Conservation (phyloP, 2,113 vertebrate genomes). For the Acrocephalus arundinaceus region DNA sequence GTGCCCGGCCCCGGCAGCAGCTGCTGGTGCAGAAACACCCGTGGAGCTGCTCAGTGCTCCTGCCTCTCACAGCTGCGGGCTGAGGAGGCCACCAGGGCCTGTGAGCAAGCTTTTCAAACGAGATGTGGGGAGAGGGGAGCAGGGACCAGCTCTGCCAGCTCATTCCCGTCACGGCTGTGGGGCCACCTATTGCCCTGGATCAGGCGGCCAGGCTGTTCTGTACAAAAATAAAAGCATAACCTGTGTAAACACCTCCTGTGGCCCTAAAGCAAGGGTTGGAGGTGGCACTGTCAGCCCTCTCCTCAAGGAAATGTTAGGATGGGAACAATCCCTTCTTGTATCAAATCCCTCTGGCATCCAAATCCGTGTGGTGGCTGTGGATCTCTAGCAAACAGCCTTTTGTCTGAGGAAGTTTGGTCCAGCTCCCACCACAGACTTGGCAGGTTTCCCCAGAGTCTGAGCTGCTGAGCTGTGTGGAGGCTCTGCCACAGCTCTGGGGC, state of each 20-base stretch:
- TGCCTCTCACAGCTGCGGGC: not conserved
- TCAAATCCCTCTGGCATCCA: not conserved
- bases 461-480: not conserved
- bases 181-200: no score
- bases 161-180: rapidly evolving
- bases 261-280: not conserved
- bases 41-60: not conserved
- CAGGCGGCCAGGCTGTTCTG: not conserved
- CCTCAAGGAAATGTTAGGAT: rapidly evolving
- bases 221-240: not conserved
- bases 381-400: not conserved
- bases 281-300: not conserved
- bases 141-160: not conserved
- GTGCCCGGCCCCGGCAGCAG: not conserved
- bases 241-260: rapidly evolving
- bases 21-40: rapidly evolving
- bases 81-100: rapidly evolving
- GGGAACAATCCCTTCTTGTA: not conserved
- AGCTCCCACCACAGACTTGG: rapidly evolving
- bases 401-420: not conserved
- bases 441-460: not conserved
- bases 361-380: rapidly evolving
- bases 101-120: rapidly evolving
- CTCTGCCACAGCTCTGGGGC: not conserved
- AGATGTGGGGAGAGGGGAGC: rapidly evolving